A percentile compares a stretch with the other conserved stretches of the same genome.
These are phyloP conservation scores for Adelosebastes latens DNA, from an alignment of 2,797 vertebrate genomes.

Conservation along the genomic window DNA sequence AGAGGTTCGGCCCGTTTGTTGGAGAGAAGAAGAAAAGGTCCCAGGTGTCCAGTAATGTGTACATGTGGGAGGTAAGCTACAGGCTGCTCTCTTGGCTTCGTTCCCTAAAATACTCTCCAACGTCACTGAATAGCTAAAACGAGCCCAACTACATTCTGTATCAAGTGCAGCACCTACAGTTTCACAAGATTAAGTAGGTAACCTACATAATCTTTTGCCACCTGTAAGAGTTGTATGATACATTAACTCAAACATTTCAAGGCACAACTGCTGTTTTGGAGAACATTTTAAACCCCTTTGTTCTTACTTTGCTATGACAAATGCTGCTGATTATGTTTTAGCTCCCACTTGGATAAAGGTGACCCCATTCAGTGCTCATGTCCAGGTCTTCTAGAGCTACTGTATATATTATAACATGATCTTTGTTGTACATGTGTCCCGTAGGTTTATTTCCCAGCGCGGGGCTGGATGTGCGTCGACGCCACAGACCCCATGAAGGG, in stretches of 20 bases:
- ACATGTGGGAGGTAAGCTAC: constrained; percentile 93
- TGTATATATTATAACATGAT: not conserved
- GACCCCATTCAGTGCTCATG: not conserved
- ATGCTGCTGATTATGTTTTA: not conserved
- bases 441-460: constrained; percentile 93
- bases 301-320: not conserved
- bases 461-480: constrained; percentile 96
- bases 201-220: not conserved
- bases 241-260: not conserved
- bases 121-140: constrained; percentile 12
- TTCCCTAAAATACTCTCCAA: not conserved
- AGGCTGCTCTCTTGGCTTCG: not conserved
- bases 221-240: not conserved
- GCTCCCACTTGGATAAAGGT: not conserved
- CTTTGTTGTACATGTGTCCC: constrained; percentile 8
- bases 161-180: not conserved
- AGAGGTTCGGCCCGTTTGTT: constrained; percentile 92
- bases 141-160: constrained; percentile 1
- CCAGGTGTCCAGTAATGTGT: constrained; percentile 95
- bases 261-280: not conserved
- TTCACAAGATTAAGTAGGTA: not conserved
- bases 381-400: not conserved
- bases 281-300: not conserved
- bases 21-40: constrained; percentile 95
- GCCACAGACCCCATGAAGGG: constrained; percentile 93